A percentile compares a stretch with the other conserved stretches of the same genome.
These are phyloP conservation scores for Lepus europaeus DNA, from an alignment of 2,113 vertebrate genomes.

Conservation along the genomic window DNA sequence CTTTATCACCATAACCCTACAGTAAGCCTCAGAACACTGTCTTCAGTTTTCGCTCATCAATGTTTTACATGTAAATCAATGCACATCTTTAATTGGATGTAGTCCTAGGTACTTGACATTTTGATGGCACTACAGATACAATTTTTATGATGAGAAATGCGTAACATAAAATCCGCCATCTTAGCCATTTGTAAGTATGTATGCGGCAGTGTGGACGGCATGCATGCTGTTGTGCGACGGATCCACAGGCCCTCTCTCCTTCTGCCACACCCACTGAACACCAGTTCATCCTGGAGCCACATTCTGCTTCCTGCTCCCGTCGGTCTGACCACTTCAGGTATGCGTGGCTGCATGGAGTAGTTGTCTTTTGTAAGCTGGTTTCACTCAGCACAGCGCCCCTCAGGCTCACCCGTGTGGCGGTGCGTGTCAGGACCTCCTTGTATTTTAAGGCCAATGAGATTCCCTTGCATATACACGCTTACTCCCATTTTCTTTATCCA, in stretches of 20 bases:
- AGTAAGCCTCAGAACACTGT: background rate
- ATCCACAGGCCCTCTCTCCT: background rate
- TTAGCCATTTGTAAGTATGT: background rate
- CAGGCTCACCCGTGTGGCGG: background rate
- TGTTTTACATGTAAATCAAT: background rate
- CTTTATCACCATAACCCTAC: background rate
- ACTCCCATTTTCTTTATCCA: background rate
- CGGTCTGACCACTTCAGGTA: background rate
- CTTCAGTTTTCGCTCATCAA: background rate
- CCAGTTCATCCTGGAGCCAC: too few relatives aligned
- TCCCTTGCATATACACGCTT: too few relatives aligned
- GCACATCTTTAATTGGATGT: background rate
- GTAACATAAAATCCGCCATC: background rate
- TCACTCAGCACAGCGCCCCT: background rate
- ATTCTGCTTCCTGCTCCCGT: background rate
- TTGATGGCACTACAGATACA: background rate
- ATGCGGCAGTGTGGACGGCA: background rate
- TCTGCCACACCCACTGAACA: background rate
- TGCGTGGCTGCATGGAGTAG: background rate
- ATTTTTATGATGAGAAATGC: background rate
- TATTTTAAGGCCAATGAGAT: background rate
- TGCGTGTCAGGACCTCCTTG: background rate
- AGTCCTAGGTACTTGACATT: slow-evolving; percentile 35
- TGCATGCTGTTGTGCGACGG: background rate
- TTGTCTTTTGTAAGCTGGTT: background rate